phyloP scores from a whole-genome alignment of 2,113 vertebrate species.

The rabbit (Oryctolagus cuniculus) region mOryCun1.1 NC_091440.1:31271001-31271500 shows the following conservation, averaged over 20 bases:
- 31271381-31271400: background rate
- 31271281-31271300: background rate
- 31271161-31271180: background rate
- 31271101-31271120: background rate
- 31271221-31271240: background rate
- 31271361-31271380: background rate
- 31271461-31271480: background rate
- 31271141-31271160: background rate
- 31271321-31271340: background rate
- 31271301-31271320: background rate
- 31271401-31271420: background rate
- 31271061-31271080: background rate
- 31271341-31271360: background rate
- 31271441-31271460: background rate
- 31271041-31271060: background rate
- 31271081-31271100: background rate
- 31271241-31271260: background rate
- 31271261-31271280: background rate
- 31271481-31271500: background rate
- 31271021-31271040: background rate
- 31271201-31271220: background rate
- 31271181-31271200: background rate
- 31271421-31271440: background rate
- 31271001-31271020: background rate
- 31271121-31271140: background rate